Base-by-base conservation (phyloP, 2,888 invertebrate species). In the Onchidella celtica region DNA sequence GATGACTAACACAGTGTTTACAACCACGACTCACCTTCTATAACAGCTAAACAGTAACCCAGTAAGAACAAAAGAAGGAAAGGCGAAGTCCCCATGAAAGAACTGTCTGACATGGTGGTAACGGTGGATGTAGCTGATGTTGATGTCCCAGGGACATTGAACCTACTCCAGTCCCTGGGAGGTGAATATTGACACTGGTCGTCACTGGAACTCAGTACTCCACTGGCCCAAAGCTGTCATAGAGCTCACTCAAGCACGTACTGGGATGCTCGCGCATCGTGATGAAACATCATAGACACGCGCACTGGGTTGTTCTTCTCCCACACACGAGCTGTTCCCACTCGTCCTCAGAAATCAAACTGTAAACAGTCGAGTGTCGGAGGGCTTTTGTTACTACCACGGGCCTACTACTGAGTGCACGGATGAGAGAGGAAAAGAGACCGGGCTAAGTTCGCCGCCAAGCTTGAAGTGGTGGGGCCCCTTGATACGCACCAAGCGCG, bases 31-130 rank as follows among this genome's bases (percentile, higher is more conserved):
- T 77, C n/a, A 72, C 84, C 84, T 66, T 84, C 84, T 38, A 79
- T 84, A 27, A 82, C 72, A 17, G 84, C 84, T 55, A 84, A 65
- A 75, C 84, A 84, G 76, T 82, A 82, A 27, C 84, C 84, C 63
- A 82, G 65, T 68, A 79, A 69, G 38, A 84, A 76, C 57, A 84
- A 38, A 36, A 84, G 79, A 1, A 79, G 77, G 32, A 79, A 76
- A 3, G 84, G 79, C 14, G 81, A 79, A 3, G 77, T 36, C 79
- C 73, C 84, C 81, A 79, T 81, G 65, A 79, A 29, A 32, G 29
- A 73, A 79, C 63, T 79, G 73, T 73, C 69, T 17, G 63, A 3
- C 63, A 73, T 73, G 36, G 27, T 21, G 40, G 21, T 29, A 47
- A 47, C 27, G 17, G 29, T 65, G 27, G 65, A 17, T 29, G 29